A percentile compares a stretch with the other conserved stretches of the same genome.
Evolutionary conservation across 2,797 vertebrate species (phyloP).

Genomic region (Scleropages formosus): DNA sequence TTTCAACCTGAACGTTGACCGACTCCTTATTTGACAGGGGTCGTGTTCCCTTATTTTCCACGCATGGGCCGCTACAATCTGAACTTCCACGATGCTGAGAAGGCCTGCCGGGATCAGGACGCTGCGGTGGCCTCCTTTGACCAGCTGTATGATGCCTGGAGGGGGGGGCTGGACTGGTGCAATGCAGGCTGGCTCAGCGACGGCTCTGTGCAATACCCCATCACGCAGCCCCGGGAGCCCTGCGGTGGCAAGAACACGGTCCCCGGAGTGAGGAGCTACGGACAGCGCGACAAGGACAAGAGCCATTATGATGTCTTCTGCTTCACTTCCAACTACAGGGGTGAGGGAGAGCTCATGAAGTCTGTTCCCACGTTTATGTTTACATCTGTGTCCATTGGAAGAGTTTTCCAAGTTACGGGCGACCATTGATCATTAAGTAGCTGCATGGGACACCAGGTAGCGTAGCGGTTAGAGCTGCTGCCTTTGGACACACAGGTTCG

Average conservation of each 20-base stretch:
- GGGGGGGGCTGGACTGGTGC: constrained; percentile 90
- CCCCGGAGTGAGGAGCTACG: constrained; percentile 88
- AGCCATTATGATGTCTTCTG: constrained; percentile 92
- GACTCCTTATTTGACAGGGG: constrained; percentile 61
- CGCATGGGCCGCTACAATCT: constrained; percentile 89
- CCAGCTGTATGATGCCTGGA: constrained; percentile 88
- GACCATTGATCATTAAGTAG: too few species aligned
- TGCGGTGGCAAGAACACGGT: constrained; percentile 87
- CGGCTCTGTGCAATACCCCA: constrained; percentile 90
- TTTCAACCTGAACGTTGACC: background rate
- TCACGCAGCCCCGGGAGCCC: constrained; percentile 85
- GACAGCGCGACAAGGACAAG: constrained; percentile 88
- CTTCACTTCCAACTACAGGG: constrained; percentile 89
- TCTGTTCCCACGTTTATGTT: too few species aligned
- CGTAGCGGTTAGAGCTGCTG: too few species aligned
- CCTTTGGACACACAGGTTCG: too few species aligned
- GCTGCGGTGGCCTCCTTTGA: constrained; percentile 86
- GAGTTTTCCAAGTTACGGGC: too few species aligned
- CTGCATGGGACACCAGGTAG: too few species aligned
- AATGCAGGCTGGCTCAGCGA: constrained; percentile 95
- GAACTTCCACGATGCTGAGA: constrained; percentile 83
- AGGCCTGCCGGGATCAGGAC: constrained; percentile 84
- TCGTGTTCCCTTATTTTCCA: constrained; percentile 87
- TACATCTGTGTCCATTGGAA: too few species aligned
- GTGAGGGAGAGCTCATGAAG: constrained; percentile 58